Base-by-base conservation (phyloP, 2,113 vertebrate species). In the Struthidea cinerea region DNA sequence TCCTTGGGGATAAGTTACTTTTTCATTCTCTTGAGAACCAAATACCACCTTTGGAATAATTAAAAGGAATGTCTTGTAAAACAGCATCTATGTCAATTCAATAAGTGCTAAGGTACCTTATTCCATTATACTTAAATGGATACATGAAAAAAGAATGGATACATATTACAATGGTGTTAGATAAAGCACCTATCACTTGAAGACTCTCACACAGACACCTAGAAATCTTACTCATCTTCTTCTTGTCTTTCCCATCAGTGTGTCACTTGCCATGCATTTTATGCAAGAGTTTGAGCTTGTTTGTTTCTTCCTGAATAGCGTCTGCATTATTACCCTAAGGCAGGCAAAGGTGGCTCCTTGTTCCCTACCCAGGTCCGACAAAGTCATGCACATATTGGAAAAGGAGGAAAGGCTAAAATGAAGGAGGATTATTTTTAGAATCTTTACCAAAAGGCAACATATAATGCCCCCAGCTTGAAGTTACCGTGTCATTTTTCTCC, bases 51-150 rank as follows among this genome's bases (percentile, higher is more conserved):
- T 33, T 68, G 56, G 24, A 42, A 87, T 78, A 81, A 81, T 90
- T 83, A 88, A 96, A 94, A 87, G 16, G 3, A 33, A 7, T 33
- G 37, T 27, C 42, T 67, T 93, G 44, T 71, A 82, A 78, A 89
- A 75, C 28, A 0, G 0, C 3, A 2, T 67, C 56, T 11, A 26
- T 37, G 49, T 74, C 63, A 75, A 19, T 85, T 77, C 61, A 81
- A 3, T 46, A 87, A 70, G 56, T n/a, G 32, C 56, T 63, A 32
- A 85, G 26, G 21, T 65, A 42, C 10, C 12, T 77, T 27, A 37
- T 50, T 53, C 20, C 4, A 59, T 61, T 75, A 22, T 32, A 65
- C n/a, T 76, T 57, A 68, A 64, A 71, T 42, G 22, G 37, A 49
- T 53, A 8, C 7, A 53, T 1, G 1, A 82, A 85, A 87, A 56